Evolutionary conservation across 2,888 invertebrate genomes (phyloP), one percentile per base, ranked within the genome.

Genomic region (Eupithecia abbreviata): DNA sequence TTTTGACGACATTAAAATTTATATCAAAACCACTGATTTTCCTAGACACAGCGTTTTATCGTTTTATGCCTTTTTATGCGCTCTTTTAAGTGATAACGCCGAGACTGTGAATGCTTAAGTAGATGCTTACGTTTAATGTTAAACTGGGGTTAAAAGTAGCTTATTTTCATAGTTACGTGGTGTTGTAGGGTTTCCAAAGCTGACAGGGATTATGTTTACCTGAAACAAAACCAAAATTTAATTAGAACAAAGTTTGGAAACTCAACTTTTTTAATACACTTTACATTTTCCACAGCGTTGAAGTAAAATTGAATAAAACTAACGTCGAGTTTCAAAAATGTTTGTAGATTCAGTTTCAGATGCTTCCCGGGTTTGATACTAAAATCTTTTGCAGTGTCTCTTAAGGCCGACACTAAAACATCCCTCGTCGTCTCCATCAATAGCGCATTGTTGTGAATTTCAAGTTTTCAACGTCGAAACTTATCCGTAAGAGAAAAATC

Each of bases 401-500:
- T 9, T 30, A 18, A 74, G 70, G 41, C 55, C 13, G 62, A 78
- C 62, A 62, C 30, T 30, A 10, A 30, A 62, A 62, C 18, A 30
- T 62, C 30, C 62, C 30, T 2, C 55, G 15, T 42, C 55, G 74
- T 74, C 45, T 76, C 9, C 62, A 62, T 62, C 87, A 90, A 92
- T 90, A 88, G 88, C 75, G 80, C 82, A 85, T 83, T 84, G 85
- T 85, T 86, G 85, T 84, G 82, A 86, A 85, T 84, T 86, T 78
- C 76, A 81, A 81, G 81, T 80, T 79, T 78, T 65, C 72, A 78
- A 76, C 86, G 83, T 87, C 80, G 79, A 85, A 89, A 87, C 85
- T 87, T 87, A 83, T 84, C 82, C 85, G 83, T 86, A 85, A 85
- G 86, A 87, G 89, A 90, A 91, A 92, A 92, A 91, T 92, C 91